These are phyloP conservation scores for Meda fulgida DNA, from an alignment of 2,797 vertebrate species.

Conservation along the genomic window DNA sequence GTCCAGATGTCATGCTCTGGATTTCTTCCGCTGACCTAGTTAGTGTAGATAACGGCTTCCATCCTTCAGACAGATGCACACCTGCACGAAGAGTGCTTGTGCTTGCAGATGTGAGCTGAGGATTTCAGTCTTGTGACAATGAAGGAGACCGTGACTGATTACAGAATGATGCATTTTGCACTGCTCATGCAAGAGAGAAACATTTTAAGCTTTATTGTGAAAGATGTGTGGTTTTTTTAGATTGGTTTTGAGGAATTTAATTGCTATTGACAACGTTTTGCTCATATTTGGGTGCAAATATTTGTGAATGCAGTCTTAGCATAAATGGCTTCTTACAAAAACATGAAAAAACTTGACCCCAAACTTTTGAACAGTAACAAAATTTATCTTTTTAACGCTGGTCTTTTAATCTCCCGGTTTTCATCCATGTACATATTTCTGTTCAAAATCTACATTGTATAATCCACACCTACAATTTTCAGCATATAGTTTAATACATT, in stretches of 20 bases:
- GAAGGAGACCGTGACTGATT: background rate
- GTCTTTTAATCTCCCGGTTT: background rate
- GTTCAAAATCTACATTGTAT: background rate
- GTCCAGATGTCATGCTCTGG: slow-evolving; percentile 50
- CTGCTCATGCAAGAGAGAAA: background rate
- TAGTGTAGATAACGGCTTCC: slow-evolving; percentile 48
- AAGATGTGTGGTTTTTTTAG: background rate
- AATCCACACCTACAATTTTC: background rate
- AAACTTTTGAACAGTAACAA: background rate
- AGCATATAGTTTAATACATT: background rate
- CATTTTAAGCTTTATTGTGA: background rate
- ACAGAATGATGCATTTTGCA: background rate
- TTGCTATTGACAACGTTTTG: background rate
- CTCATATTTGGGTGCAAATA: background rate
- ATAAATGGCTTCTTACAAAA: background rate
- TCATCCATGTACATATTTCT: background rate
- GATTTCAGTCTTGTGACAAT: background rate
- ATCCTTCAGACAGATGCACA: slow-evolving; percentile 34
- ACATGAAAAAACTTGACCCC: background rate
- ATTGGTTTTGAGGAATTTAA: background rate
- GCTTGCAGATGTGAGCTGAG: background rate
- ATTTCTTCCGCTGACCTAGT: slow-evolving; percentile 73
- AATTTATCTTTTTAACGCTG: background rate
- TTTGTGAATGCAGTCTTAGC: background rate
- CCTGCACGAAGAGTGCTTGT: slow-evolving; percentile 23